Evolutionary conservation across 1,140 invertebrate species (phyloP).

Genomic region (Monomorium pharaonis): DNA sequence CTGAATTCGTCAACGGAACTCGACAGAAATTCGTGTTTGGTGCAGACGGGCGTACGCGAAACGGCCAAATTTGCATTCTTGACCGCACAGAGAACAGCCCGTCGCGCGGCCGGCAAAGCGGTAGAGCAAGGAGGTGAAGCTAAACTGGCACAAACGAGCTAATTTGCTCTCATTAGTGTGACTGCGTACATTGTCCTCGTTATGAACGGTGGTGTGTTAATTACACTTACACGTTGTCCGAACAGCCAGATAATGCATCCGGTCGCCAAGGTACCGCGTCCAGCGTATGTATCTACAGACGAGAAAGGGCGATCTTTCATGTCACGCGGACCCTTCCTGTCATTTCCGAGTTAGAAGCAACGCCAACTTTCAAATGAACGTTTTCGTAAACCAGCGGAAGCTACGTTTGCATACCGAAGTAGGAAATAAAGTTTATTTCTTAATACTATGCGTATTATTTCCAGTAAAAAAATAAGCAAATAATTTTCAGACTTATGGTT

Average conservation of each 20-base stretch:
- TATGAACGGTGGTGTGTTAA: slow-evolving; percentile 76
- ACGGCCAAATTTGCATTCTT: slow-evolving; percentile 79
- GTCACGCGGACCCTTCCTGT: slow-evolving; percentile 32
- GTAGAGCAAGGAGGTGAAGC: slow-evolving; percentile 67
- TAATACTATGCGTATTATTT: neutral
- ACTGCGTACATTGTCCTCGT: slow-evolving; percentile 76
- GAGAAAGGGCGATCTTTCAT: slow-evolving; percentile 48
- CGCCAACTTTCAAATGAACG: slow-evolving; percentile 3
- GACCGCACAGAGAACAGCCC: slow-evolving; percentile 74
- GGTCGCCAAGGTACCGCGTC: slow-evolving; percentile 63
- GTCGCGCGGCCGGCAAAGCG: slow-evolving; percentile 19
- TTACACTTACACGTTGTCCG: slow-evolving; percentile 79
- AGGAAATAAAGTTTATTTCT: neutral
- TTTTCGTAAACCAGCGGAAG: neutral
- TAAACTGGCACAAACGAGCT: slow-evolving; percentile 79
- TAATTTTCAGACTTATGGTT: neutral
- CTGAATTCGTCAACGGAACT: slow-evolving; percentile 70
- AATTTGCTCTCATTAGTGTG: slow-evolving; percentile 81
- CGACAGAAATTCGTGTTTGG: slow-evolving; percentile 71
- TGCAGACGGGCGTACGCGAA: slow-evolving; percentile 66
- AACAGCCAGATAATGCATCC: slow-evolving; percentile 74
- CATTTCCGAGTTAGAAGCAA: slow-evolving; percentile 8
- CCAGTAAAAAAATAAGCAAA: neutral
- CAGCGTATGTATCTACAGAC: slow-evolving; percentile 42
- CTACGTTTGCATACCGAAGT: neutral